Evolutionary conservation across 2,888 invertebrate species (phyloP).

Genomic region (Ectropis crepuscularia): DNA sequence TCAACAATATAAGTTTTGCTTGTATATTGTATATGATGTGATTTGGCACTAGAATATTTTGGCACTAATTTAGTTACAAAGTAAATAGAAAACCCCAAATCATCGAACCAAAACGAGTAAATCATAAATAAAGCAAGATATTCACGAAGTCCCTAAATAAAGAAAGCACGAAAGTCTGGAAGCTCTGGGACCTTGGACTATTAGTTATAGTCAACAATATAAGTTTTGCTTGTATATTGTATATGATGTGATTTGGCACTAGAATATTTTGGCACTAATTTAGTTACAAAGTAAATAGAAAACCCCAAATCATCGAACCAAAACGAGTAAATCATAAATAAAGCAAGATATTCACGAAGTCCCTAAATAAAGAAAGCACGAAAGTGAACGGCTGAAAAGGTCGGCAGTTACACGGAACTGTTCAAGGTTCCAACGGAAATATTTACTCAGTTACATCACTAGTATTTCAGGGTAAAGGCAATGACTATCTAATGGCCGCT

Average conservation of each 20-base stretch:
- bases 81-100: constrained; percentile 2
- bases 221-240: too few relatives aligned
- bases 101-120: constrained; percentile 9
- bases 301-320: constrained; percentile 9
- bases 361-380: constrained; percentile 27
- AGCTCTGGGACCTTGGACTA: too few relatives aligned
- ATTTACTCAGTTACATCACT: constrained; percentile 29
- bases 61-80: background rate
- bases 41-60: too few relatives aligned
- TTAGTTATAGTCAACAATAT: too few relatives aligned
- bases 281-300: background rate
- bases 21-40: too few relatives aligned
- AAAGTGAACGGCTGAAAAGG: constrained; percentile 19
- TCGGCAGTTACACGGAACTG: constrained; percentile 25
- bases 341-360: constrained; percentile 10
- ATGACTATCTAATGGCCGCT: constrained; percentile 2
- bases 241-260: too few relatives aligned
- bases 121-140: constrained; percentile 13
- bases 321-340: constrained; percentile 14
- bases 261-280: too few relatives aligned
- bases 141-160: constrained; percentile 20
- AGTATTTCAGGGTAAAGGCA: constrained; percentile 1
- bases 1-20: too few relatives aligned
- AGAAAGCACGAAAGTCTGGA: constrained; percentile 24
- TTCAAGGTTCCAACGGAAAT: constrained; percentile 27